Base-by-base conservation (phyloP, 92 coral and sea anemone species). In the Siderastrea siderea region DNA sequence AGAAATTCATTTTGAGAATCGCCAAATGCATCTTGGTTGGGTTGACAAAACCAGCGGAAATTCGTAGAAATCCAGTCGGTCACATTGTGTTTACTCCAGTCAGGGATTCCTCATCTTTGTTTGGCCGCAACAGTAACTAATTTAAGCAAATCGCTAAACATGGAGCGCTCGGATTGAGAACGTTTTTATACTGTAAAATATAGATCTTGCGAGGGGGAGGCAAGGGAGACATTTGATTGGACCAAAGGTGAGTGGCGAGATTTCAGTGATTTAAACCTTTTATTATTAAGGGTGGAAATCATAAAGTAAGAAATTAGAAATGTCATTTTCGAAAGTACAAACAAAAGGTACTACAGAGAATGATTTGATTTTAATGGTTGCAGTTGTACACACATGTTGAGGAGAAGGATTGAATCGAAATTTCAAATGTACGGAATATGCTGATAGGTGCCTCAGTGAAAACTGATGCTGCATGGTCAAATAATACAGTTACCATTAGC, bases 221-320 rank as follows among this genome's bases (percentile, higher is more conserved):
- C 38, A 26, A 0, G 38, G 38, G 38, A 26, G 7, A 4, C n/a
- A 15, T 74, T 50, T 74, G 72, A 79, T 65, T 66, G 84, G 84
- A 51, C 51, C 2, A 48, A 47, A 80, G 84, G 84, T 80, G 52
- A 68, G 84, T 80, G 46, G n/a, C 60, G 2, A 50, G 49, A 73
- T 17, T 17, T 13, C 13, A 2, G 4, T 6, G 60, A 50, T 71
- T 5, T n/a, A 17, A 73, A 7, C 13, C 9, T 26, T 26, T 26
- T 26, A 26, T 26, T 26, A 26, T 26, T 26, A 26, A 26, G 38
- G 38, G 38, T 26, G 38, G 38, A 26, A 26, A 26, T 26, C 66
- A 15, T 14, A 13, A 2, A 15, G 16, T 14, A 13, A 61, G 19
- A 3, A 61, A 61, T 61, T 26, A 6, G 6, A 61, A 61, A 61